Base-by-base conservation (phyloP, 2,113 vertebrate genomes). In the Pelecanus crispus region DNA sequence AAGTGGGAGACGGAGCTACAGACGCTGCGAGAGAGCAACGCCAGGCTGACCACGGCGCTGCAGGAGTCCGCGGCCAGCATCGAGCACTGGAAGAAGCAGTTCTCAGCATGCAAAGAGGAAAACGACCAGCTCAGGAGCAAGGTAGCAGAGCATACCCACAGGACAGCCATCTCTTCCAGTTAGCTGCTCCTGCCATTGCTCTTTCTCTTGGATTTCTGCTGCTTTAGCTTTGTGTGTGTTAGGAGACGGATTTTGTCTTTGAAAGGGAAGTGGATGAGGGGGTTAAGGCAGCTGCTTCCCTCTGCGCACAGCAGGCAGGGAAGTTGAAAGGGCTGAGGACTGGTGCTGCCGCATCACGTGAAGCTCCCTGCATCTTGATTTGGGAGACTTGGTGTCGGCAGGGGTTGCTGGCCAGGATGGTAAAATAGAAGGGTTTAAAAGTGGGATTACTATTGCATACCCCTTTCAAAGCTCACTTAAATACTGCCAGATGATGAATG, bases 1-100 rank as follows among this genome's bases (percentile, higher is more conserved):
- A 99, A 99, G 95, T 99, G 99, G 98, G 99, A 99, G 98, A 98
- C 98, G 0, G 99, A 99, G 96, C 97, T 99, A 94, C 99, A 99
- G 98, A 98, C 98, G 7, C 97, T 99, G 95, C 98, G 98, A 85
- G 99, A 99, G 94, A 99, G 98, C 97, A 99, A 99, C 0, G 98
- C 98, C 24, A 97, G 99, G 66, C 98, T 99, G 94, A 98, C 96
- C 78, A 97, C 99, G 0, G 98, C 99, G 0, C 98, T 99, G 94
- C 98, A 99, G 97, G 99, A 99, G 96, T 99, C 99, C 0, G 98
- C 98, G 0, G 98, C 98, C 96, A 99, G 99, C 56, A 98, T 99
- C 3, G 99, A 99, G 92, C 99, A 98, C 95, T 99, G 99, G 99
- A 99, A 99, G 97, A 98, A 98, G 85, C 99, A 99, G 88, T 98